A percentile compares a stretch with the other conserved stretches of the same genome.
phyloP scores from a whole-genome alignment of 2,113 vertebrate species.

The Cryptotis parvus region DNA sequence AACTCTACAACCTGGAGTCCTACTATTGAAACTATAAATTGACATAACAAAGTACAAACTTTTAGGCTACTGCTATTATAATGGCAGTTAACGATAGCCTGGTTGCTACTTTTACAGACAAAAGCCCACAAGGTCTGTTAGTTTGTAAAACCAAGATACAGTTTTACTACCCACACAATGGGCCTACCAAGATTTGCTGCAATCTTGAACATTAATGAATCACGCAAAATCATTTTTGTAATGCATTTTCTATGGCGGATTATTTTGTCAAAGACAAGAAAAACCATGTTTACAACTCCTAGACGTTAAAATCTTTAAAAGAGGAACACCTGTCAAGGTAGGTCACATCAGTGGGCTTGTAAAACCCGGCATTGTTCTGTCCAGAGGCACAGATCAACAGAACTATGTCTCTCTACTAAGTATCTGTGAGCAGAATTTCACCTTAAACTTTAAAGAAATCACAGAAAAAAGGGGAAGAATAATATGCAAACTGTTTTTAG shows the following conservation, averaged over 20 bases:
- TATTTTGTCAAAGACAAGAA: constrained; percentile 50
- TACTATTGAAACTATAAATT: not conserved
- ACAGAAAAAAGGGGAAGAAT: not conserved
- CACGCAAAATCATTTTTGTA: constrained; percentile 56
- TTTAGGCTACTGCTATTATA: not conserved
- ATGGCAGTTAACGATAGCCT: not conserved
- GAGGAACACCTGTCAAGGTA: constrained; percentile 53
- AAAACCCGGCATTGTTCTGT: constrained; percentile 6
- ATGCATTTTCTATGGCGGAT: constrained; percentile 65
- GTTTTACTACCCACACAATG: constrained; percentile 18
- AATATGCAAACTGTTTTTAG: not conserved
- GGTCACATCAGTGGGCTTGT: not conserved
- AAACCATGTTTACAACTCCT: constrained; percentile 54
- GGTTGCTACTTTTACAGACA: constrained; percentile 22
- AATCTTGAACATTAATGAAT: constrained; percentile 22
- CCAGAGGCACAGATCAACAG: not conserved
- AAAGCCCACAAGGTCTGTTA: not conserved
- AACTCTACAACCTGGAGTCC: not conserved
- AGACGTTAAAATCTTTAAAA: constrained; percentile 54
- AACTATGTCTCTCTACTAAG: not conserved
- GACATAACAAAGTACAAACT: not conserved
- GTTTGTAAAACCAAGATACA: constrained; percentile 20
- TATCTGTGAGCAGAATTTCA: constrained; percentile 51
- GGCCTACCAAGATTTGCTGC: constrained; percentile 45
- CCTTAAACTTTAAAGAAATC: constrained; percentile 48